Conservation (phyloP, 2,888 invertebrate species). For the Melolontha melolontha region DNA sequence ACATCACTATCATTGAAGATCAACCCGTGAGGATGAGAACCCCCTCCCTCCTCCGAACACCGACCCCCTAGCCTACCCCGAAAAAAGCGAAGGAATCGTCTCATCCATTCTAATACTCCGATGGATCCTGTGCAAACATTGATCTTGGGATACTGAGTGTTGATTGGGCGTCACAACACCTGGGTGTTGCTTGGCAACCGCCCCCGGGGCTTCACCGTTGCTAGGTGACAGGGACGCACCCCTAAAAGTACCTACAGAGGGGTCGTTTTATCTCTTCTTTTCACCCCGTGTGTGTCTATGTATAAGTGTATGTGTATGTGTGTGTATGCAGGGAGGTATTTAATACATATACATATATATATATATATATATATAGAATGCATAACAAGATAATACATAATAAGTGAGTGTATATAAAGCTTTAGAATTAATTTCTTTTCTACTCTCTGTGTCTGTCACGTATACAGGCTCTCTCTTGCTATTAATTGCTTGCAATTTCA, state of each 20-base stretch:
- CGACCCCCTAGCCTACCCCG: neutral
- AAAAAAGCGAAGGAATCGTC: constrained; percentile 24
- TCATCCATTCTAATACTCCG: constrained; percentile 15
- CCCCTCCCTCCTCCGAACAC: neutral
- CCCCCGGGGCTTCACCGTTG: constrained; percentile 53
- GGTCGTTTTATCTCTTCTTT: constrained; percentile 15
- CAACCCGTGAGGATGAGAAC: no score
- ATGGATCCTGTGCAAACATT: constrained; percentile 60
- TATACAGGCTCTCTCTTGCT: no score
- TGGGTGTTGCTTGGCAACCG: constrained; percentile 64
- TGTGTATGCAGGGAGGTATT: no score
- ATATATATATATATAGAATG: no score
- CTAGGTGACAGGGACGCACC: constrained; percentile 48
- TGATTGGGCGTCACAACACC: constrained; percentile 66
- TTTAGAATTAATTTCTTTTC: no score
- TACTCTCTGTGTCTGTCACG: no score
- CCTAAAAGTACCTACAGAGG: constrained; percentile 26
- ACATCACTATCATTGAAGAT: no score
- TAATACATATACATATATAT: no score
- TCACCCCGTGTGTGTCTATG: neutral
- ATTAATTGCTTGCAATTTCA: no score
- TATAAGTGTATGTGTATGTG: no score
- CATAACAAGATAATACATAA: no score
- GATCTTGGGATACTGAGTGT: constrained; percentile 66
- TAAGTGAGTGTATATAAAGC: no score